A percentile compares a stretch with the other conserved stretches of the same genome.
phyloP scores from a whole-genome alignment of 2,113 vertebrate species.

The Grammomys surdaster region DNA sequence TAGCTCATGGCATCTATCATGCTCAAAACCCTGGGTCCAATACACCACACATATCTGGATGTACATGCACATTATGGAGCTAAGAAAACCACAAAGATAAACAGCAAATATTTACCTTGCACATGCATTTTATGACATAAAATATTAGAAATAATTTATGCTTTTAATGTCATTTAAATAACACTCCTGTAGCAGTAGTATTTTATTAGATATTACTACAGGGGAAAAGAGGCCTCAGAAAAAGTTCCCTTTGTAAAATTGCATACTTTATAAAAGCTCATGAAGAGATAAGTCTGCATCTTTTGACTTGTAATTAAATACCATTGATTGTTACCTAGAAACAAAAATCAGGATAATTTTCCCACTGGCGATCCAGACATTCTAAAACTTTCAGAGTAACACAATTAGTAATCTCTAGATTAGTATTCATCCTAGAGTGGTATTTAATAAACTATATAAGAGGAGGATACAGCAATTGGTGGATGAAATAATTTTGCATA shows the following conservation, averaged over 20 bases:
- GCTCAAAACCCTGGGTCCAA: background rate
- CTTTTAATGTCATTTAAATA: background rate
- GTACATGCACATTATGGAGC: background rate
- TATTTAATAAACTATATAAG: slow-evolving; percentile 2
- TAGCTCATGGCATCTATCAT: background rate
- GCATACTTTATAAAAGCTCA: background rate
- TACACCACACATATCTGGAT: background rate
- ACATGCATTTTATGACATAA: background rate
- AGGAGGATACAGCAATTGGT: background rate
- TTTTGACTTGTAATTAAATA: background rate
- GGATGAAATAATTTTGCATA: background rate
- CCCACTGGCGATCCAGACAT: background rate
- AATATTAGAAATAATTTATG: background rate
- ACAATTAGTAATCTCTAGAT: background rate
- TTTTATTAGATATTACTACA: background rate
- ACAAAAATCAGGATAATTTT: background rate
- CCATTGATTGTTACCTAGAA: background rate
- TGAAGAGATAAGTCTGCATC: background rate
- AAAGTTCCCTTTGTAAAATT: background rate
- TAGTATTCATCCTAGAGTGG: background rate
- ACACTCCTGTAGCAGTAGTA: background rate
- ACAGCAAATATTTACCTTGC: background rate
- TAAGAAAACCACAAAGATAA: slow-evolving; percentile 11
- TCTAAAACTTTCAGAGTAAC: background rate
- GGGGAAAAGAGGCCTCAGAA: background rate